Evolutionary conservation across 2,797 vertebrate species (phyloP).

Genomic region (Peromyscus aztecus): DNA sequence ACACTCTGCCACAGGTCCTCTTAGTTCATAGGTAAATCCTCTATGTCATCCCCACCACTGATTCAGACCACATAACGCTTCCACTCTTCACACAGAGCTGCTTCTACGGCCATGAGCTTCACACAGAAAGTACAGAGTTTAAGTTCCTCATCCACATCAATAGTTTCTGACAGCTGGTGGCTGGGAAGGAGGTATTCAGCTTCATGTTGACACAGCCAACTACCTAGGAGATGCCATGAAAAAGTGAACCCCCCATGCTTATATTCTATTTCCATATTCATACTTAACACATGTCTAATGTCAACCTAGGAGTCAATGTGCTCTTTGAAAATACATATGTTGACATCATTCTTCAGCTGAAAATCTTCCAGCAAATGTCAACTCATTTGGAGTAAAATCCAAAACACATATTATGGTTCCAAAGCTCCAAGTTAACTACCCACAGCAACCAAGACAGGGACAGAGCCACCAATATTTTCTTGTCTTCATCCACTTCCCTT

Average conservation of each 20-base stretch:
- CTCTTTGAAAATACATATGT: background rate
- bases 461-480: background rate
- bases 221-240: no score
- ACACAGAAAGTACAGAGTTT: background rate
- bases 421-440: fast-evolving
- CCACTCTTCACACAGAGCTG: background rate
- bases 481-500: background rate
- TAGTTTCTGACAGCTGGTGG: background rate
- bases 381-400: background rate
- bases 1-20: background rate
- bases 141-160: background rate
- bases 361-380: background rate
- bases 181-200: background rate
- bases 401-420: background rate
- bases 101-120: no score
- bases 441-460: background rate
- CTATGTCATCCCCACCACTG: background rate
- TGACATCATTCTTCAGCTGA: background rate
- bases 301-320: background rate
- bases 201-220: background rate
- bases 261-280: background rate
- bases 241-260: background rate
- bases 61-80: background rate
- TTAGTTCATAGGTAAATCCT: background rate
- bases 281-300: background rate